Evolutionary conservation across 2,113 vertebrate species (phyloP), one percentile per base, ranked within the genome.

Genomic region (Gadus macrocephalus): DNA sequence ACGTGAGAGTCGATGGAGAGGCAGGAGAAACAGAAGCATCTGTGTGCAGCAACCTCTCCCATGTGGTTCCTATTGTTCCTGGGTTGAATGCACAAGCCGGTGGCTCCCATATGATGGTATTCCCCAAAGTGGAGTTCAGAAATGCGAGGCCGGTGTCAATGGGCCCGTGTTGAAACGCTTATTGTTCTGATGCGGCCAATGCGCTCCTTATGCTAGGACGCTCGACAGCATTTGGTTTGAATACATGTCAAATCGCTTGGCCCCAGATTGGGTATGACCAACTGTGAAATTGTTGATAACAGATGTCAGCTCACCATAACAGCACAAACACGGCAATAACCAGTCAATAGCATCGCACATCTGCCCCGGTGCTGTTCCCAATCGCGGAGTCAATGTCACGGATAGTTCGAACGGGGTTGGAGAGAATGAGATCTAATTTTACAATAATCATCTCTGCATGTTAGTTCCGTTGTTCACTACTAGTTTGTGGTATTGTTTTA

Each of bases 1-100:
- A 31, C 3, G 27, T 20, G 67, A 68, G 27, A 59, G 53, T 56
- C 59, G 28, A 64, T 16, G 6, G 4, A 19, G 31, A 55, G 7
- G 67, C 25, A 68, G 67, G 35, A 17, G 53, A 58, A 35, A 68
- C 27, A 53, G 25, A 25, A 68, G 53, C 67, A 68, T 58, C 27
- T 59, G 27, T 35, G 55, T 55, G 53, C 12, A 55, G 53, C 53
- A 16, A 15, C 28, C 7, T n/a, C 16, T 35, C 8, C 12, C 67
- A 68, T 60, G 67, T 68, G 67, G 53, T 60, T 59, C 28, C 28
- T 19, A 19, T 38, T 68, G 5, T 60, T 56, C 19, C 17, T 15
- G 28, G n/a, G 55, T 17, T 4, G 27, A 55, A n/a, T 31, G 25
- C 22, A 31, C 55, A 20, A 31, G 22, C 27, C 67, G 56, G 55